phyloP scores from a whole-genome alignment of 2,888 invertebrate genomes.

The Hydrotaea diabolus region DNA sequence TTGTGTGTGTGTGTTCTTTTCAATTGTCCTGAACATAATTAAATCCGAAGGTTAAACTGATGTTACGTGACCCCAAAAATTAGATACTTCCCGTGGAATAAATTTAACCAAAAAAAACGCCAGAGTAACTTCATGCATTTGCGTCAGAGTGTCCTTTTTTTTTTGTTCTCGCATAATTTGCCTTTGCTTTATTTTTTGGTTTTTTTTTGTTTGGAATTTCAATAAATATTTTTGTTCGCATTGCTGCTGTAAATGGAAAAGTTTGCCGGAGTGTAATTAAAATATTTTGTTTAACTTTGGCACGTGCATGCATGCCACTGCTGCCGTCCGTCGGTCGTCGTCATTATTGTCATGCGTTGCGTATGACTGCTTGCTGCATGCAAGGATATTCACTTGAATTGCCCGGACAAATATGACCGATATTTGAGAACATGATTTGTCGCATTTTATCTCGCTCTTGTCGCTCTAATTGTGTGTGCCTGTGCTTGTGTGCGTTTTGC shows the following conservation, averaged over 20 bases:
- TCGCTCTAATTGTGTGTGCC: background rate
- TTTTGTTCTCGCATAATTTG: background rate
- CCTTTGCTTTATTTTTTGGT: background rate
- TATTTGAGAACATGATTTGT: background rate
- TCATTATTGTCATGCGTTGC: too few relatives aligned
- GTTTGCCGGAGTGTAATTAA: slow-evolving; percentile 20
- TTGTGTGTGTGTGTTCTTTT: background rate
- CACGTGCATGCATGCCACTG: background rate
- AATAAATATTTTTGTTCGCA: too few relatives aligned
- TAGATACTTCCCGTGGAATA: slow-evolving; percentile 7
- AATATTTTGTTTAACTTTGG: slow-evolving; percentile 31
- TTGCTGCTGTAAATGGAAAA: background rate
- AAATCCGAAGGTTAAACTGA: background rate
- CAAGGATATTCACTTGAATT: background rate
- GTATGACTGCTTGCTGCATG: too few relatives aligned
- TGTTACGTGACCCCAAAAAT: slow-evolving; percentile 28
- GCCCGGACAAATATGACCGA: background rate
- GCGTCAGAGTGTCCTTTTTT: background rate
- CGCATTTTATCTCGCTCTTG: background rate
- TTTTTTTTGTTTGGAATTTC: background rate
- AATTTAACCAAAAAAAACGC: background rate
- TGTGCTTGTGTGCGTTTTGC: background rate
- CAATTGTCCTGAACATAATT: background rate
- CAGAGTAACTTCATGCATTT: background rate
- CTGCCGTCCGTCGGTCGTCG: background rate